A percentile compares a stretch with the other conserved stretches of the same genome.
Evolutionary conservation across 2,888 invertebrate genomes (phyloP).

Genomic region (Drosophila nr. perissopoda): DNA sequence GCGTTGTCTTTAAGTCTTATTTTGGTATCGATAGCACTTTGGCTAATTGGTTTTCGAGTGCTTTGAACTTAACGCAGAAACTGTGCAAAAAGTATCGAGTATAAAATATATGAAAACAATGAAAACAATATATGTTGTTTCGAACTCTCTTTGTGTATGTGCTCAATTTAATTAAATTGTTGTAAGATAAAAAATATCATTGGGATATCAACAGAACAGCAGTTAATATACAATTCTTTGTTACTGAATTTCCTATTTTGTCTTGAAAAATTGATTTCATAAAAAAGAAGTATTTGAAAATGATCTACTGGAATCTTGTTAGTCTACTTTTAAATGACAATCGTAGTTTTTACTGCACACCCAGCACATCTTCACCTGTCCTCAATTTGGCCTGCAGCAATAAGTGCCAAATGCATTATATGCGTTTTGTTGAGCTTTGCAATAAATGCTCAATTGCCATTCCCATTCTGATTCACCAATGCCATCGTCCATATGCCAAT

Average conservation of each 20-base stretch:
- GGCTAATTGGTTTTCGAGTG: constrained; percentile 57
- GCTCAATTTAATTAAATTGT: neutral
- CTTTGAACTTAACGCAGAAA: constrained; percentile 33
- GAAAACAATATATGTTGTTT: neutral
- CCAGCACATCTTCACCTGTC: neutral
- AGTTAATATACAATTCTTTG: neutral
- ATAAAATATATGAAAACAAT: neutral
- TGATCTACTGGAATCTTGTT: neutral
- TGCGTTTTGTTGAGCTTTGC: constrained; percentile 33
- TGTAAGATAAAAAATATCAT: neutral
- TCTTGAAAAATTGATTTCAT: neutral
- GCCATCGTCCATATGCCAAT: constrained; percentile 29
- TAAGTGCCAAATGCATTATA: constrained; percentile 29
- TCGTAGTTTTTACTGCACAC: neutral
- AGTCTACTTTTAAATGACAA: neutral
- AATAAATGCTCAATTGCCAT: constrained; percentile 12
- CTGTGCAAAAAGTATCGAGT: neutral
- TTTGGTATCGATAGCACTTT: constrained; percentile 3
- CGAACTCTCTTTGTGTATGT: neutral
- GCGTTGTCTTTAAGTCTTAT: constrained; percentile 10
- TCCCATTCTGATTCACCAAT: constrained; percentile 12
- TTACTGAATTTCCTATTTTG: neutral
- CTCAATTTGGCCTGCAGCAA: constrained; percentile 3
- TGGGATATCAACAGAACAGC: neutral
- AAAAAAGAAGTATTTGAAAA: neutral